phyloP scores from a whole-genome alignment of 2,113 vertebrate species.

The Oreochromis spilurus region DNA sequence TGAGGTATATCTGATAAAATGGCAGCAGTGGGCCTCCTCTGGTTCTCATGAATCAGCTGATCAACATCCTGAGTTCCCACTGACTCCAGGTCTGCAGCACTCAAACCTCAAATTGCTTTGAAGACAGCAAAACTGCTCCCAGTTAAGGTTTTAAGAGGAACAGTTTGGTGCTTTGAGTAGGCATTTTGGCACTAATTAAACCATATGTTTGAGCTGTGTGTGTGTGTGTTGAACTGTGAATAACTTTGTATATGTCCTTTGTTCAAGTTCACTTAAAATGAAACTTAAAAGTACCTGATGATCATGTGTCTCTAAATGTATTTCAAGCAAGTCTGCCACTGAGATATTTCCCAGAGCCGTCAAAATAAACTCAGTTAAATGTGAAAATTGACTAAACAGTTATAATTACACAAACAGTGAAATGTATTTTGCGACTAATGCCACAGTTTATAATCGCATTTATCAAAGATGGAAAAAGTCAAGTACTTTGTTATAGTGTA shows the following conservation, averaged over 20 bases:
- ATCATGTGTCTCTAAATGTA: not conserved
- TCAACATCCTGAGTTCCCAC: not conserved
- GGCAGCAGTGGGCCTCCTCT: conserved; percentile 16
- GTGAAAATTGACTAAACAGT: not conserved
- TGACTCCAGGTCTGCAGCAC: conserved; percentile 1
- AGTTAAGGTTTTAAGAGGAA: not conserved
- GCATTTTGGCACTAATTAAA: not conserved
- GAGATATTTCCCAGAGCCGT: not conserved
- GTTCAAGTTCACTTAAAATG: not conserved
- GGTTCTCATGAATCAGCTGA: conserved; percentile 40
- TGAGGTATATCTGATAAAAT: conserved; percentile 64
- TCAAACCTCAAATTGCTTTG: not conserved
- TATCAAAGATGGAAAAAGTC: not conserved
- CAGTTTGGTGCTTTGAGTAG: not conserved
- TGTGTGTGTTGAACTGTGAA: not conserved
- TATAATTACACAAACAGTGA: not conserved
- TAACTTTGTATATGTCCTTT: not conserved
- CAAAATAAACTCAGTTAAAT: not conserved
- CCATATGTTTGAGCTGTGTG: not conserved
- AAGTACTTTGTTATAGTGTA: not conserved
- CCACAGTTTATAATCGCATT: not conserved
- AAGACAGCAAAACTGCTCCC: not conserved
- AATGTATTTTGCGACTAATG: not conserved
- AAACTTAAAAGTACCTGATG: not conserved
- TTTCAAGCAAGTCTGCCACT: not conserved